phyloP scores from a whole-genome alignment of 2,797 vertebrate genomes.

The Meriones psammophilus region DNA sequence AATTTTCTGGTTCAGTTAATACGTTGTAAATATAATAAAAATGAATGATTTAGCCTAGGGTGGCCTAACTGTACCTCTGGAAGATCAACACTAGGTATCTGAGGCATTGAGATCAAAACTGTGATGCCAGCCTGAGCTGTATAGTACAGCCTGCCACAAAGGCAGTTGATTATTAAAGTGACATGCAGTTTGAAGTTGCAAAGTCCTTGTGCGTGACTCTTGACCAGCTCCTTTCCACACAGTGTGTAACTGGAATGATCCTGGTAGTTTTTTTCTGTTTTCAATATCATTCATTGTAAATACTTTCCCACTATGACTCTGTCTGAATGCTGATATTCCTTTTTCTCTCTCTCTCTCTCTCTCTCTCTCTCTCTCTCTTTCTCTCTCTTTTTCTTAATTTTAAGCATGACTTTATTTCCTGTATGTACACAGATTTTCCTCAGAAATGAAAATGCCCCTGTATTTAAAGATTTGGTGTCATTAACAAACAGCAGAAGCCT shows the following conservation, averaged over 20 bases:
- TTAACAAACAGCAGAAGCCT: neutral
- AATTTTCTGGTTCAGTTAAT: neutral
- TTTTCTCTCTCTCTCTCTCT: too few relatives aligned
- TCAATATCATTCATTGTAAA: too few relatives aligned
- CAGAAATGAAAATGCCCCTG: slow-evolving; percentile 5
- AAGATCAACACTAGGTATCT: neutral
- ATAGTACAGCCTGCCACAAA: neutral
- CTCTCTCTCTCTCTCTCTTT: too few relatives aligned
- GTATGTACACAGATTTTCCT: neutral
- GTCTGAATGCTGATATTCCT: too few relatives aligned
- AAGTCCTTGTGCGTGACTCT: neutral
- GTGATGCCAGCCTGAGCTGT: slow-evolving; percentile 86
- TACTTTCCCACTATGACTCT: too few relatives aligned
- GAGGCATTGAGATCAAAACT: neutral
- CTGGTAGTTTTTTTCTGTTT: slow-evolving; percentile 70
- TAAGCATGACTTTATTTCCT: slow-evolving; percentile 72
- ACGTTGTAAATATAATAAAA: neutral
- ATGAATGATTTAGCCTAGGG: neutral
- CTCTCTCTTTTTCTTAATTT: slow-evolving; percentile 2
- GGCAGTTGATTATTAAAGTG: neutral
- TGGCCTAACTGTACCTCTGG: too few relatives aligned
- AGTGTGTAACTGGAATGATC: slow-evolving; percentile 93
- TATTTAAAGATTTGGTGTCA: slow-evolving; percentile 17
- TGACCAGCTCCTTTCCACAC: slow-evolving; percentile 86
- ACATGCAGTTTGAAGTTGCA: neutral